phyloP scores from a whole-genome alignment of 1,140 invertebrate species.

The Ostrea denselamellosa region DNA sequence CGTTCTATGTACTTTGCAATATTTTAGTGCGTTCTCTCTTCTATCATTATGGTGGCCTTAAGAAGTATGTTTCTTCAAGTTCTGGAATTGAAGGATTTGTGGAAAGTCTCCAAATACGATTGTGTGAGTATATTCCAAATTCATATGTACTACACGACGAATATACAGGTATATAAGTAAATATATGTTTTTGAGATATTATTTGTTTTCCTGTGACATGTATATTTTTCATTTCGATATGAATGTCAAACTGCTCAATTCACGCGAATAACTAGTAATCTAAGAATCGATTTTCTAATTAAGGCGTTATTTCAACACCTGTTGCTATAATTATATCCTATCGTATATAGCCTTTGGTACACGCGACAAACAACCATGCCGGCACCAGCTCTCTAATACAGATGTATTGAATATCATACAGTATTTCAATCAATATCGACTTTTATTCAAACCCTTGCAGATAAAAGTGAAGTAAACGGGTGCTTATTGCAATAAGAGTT shows the following conservation, averaged over 20 bases:
- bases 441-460: no score
- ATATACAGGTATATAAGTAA: neutral
- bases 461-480: no score
- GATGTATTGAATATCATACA: no score
- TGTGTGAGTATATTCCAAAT: conserved; percentile 71
- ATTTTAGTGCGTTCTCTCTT: conserved; percentile 75
- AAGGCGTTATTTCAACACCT: no score
- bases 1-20: neutral
- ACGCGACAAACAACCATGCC: no score
- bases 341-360: no score
- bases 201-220: neutral
- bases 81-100: conserved; percentile 75
- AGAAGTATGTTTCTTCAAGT: conserved; percentile 80
- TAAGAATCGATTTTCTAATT: no score
- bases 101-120: conserved; percentile 78
- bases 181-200: neutral
- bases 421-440: no score
- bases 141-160: neutral
- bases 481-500: no score
- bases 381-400: no score
- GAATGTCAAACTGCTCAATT: neutral
- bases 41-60: conserved; percentile 80
- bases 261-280: neutral
- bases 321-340: no score
- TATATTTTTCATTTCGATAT: neutral